A percentile compares a stretch with the other conserved stretches of the same genome.
Evolutionary conservation across 2,888 invertebrate species (phyloP).

Genomic region (Heteropelma amictum): DNA sequence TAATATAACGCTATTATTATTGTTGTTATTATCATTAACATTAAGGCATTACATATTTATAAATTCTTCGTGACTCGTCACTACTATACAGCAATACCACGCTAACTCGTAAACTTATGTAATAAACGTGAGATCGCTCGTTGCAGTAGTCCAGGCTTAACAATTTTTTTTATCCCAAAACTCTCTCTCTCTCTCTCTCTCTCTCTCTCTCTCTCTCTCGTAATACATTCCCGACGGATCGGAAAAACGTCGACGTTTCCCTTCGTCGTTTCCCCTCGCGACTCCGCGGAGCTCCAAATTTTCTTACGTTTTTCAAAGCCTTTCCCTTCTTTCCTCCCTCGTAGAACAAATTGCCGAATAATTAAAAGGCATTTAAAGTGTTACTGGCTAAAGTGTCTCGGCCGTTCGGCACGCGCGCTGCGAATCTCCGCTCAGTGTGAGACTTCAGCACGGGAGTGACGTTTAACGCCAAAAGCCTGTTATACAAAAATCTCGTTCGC

Average conservation of each 20-base stretch:
- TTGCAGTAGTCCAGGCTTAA: constrained; percentile 76
- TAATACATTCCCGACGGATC: constrained; percentile 32
- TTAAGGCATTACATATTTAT: constrained; percentile 78
- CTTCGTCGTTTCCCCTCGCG: constrained; percentile 23
- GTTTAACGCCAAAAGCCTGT: too few species aligned
- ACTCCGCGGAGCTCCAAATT: neutral
- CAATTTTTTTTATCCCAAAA: constrained; percentile 41
- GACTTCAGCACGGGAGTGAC: too few species aligned
- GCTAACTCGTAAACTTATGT: constrained; percentile 72
- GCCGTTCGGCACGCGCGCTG: too few species aligned
- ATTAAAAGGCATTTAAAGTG: too few species aligned
- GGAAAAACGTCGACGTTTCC: constrained; percentile 44
- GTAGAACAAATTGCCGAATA: too few species aligned
- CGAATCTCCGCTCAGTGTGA: too few species aligned
- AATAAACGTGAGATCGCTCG: constrained; percentile 77
- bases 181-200: neutral
- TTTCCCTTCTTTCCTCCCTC: too few species aligned
- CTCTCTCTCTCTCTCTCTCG: neutral
- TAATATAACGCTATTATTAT: constrained; percentile 75
- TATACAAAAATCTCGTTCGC: too few species aligned
- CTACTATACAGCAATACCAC: constrained; percentile 74
- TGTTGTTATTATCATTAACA: constrained; percentile 77
- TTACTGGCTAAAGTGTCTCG: too few species aligned
- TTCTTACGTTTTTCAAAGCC: too few species aligned
- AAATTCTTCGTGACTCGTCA: constrained; percentile 72